A percentile compares a stretch with the other conserved stretches of the same genome.
Conservation (phyloP, 2,888 invertebrate species). For the Pseudolycoriella hygida region DNA sequence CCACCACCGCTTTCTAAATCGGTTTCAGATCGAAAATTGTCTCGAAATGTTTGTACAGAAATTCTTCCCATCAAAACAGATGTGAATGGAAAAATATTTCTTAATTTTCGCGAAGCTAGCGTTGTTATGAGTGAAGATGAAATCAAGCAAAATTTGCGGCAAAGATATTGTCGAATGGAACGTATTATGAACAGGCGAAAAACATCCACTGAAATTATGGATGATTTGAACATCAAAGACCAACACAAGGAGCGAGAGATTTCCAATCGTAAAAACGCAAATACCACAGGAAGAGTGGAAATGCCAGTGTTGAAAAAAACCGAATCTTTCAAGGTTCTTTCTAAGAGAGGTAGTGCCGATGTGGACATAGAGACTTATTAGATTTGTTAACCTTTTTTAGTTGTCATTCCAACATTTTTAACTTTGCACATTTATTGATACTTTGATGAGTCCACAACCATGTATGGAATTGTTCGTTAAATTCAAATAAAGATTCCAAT, state of each 20-base stretch:
- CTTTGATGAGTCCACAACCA: no score
- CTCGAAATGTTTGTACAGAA: constrained; percentile 28
- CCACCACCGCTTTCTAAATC: neutral
- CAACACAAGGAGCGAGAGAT: neutral
- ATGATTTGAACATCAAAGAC: neutral
- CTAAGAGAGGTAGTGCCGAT: neutral
- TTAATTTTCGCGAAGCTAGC: constrained; percentile 28
- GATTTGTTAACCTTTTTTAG: no score
- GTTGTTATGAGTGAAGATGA: constrained; percentile 24
- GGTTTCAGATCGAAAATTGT: constrained; percentile 14
- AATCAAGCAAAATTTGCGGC: neutral
- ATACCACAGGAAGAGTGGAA: no score
- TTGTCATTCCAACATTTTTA: no score
- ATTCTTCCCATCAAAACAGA: constrained; percentile 29
- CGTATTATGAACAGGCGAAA: constrained; percentile 1
- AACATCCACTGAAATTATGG: neutral
- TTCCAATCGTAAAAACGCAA: no score
- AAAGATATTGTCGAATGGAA: neutral
- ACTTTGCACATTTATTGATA: no score
- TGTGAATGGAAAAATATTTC: constrained; percentile 25
- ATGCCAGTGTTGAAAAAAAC: neutral
- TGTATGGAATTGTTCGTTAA: no score
- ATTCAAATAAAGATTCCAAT: no score
- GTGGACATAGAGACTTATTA: neutral
- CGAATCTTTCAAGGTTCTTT: neutral